Evolutionary conservation across 2,797 vertebrate species (phyloP), one percentile per base, ranked within the genome.

Genomic region (Coendou prehensilis): DNA sequence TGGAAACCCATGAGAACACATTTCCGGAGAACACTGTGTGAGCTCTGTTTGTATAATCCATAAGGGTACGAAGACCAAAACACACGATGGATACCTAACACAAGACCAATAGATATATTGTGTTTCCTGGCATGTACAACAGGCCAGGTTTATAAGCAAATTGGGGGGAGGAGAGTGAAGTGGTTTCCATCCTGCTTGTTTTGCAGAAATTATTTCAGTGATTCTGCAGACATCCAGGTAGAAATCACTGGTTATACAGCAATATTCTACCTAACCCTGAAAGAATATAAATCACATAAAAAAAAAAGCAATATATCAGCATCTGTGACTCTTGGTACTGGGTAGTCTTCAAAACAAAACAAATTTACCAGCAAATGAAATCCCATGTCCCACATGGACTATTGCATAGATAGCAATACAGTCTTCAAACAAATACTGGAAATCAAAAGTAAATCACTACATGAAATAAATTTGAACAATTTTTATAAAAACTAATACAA

Each of bases 161-260:
- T 45, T 61, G 41, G 56, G 9, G 17, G 8, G 6, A 20, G 4
- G 71, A 81, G 83, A 54, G 0, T 30, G n/a, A 93, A 93, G 28
- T 52, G 9, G 8, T 91, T 91, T 95, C 89, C 50, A 85, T 59
- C 15, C n/a, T 30, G 54, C 13, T 88, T 52, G 14, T 63, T 82
- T 92, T 93, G 56, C 87, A 94, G 64, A 91, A 22, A 71, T 75
- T 94, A 11, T 73, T 75, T 30, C 84, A 85, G n/a, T 71, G 50
- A 23, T 82, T 95, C 79, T 78, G 15, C 4, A 79, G 14, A 15
- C 33, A 22, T 81, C 30, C 30, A 71, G 64, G 33, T 50, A 56
- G 56, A 90, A 90, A 90, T n/a, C 64, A 63, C 0, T 57, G 26
- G 28, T 45, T 90, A 69, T 33, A 1, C 10, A 75, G 23, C 13